Evolutionary conservation across 2,888 invertebrate species (phyloP).

Genomic region (Epinotia demarniana): DNA sequence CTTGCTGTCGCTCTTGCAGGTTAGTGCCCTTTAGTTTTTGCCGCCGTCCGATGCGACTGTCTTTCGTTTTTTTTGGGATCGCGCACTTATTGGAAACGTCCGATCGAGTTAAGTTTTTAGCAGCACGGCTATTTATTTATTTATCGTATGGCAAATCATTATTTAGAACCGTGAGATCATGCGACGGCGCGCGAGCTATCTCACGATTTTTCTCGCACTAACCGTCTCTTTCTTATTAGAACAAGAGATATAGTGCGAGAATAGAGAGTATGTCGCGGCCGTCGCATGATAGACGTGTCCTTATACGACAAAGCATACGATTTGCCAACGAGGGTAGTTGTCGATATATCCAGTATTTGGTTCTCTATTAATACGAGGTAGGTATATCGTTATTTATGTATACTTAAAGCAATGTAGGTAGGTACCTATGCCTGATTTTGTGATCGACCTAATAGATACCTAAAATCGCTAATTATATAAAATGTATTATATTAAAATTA

Average conservation of each 20-base stretch:
- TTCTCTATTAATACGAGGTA: not conserved
- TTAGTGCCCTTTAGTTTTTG: slow-evolving; percentile 79
- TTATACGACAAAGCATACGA: slow-evolving; percentile 1
- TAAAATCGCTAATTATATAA: not conserved
- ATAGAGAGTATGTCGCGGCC: too few species aligned
- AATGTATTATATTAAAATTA: too few species aligned
- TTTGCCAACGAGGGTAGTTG: not conserved
- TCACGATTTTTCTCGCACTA: too few species aligned
- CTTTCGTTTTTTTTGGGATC: slow-evolving; percentile 57
- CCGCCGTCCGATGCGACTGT: slow-evolving; percentile 54
- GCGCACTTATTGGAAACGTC: slow-evolving; percentile 57
- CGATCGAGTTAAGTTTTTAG: slow-evolving; percentile 53
- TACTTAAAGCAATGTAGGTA: too few species aligned
- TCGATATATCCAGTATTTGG: not conserved
- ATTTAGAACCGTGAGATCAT: too few species aligned
- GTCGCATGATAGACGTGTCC: too few species aligned
- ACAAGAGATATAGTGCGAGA: too few species aligned
- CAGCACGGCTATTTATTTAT: too few species aligned
- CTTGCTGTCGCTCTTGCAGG: slow-evolving; percentile 76
- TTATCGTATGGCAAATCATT: too few species aligned
- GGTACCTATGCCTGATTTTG: not conserved
- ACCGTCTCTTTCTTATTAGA: too few species aligned
- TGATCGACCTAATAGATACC: not conserved
- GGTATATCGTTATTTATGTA: not conserved
- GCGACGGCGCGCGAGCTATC: too few species aligned